phyloP scores from a whole-genome alignment of 2,888 invertebrate genomes.

The Eumerus sabulonum region DNA sequence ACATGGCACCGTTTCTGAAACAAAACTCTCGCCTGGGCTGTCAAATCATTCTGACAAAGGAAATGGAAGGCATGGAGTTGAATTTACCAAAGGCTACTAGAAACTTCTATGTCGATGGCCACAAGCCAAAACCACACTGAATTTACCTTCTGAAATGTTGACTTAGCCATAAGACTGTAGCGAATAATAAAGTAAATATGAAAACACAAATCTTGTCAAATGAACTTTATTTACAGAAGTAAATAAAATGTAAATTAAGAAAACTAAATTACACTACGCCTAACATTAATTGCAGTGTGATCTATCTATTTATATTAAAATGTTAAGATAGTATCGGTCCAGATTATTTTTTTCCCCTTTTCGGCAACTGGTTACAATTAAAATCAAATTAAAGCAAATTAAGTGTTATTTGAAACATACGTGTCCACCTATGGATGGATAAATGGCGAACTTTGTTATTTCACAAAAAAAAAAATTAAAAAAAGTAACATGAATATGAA shows the following conservation, averaged over 20 bases:
- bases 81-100: slow-evolving; percentile 92
- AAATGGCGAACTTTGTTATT: slow-evolving; percentile 22
- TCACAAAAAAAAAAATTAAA: slow-evolving; percentile 33
- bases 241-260: slow-evolving; percentile 46
- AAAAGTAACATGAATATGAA: not conserved
- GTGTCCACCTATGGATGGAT: slow-evolving; percentile 10
- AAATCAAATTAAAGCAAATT: slow-evolving; percentile 28
- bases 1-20: slow-evolving; percentile 96
- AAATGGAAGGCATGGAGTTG: slow-evolving; percentile 91
- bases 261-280: slow-evolving; percentile 51
- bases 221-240: slow-evolving; percentile 64
- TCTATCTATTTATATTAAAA: slow-evolving; percentile 18
- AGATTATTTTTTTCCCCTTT: slow-evolving; percentile 13
- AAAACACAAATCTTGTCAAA: slow-evolving; percentile 41
- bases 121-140: slow-evolving; percentile 95
- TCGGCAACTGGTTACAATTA: slow-evolving; percentile 25
- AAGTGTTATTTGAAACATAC: too few species aligned
- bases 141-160: not conserved
- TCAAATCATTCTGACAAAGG: slow-evolving; percentile 93
- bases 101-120: slow-evolving; percentile 99
- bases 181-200: slow-evolving; percentile 40
- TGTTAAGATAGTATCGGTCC: slow-evolving; percentile 19
- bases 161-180: slow-evolving; percentile 22
- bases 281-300: slow-evolving; percentile 36
- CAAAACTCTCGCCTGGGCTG: slow-evolving; percentile 97